These are phyloP conservation scores for Chionoecetes opilio DNA, from an alignment of 1,140 invertebrate genomes.

Conservation along the genomic window DNA sequence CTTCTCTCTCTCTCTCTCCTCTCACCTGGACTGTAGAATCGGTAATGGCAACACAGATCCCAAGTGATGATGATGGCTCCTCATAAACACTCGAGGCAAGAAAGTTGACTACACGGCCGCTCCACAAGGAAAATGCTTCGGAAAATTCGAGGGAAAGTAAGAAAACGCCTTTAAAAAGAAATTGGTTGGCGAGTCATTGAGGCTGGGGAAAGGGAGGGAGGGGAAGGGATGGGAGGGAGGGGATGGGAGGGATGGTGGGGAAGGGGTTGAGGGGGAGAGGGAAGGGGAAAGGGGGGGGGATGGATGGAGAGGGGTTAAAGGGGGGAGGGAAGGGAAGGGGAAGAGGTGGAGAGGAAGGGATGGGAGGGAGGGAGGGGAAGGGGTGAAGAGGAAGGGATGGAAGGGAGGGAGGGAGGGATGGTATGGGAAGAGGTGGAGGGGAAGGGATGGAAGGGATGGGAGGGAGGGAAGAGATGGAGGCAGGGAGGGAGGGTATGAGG, in stretches of 20 bases:
- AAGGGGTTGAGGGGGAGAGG: not conserved
- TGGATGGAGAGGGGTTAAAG: not conserved
- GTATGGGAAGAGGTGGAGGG: too few species aligned
- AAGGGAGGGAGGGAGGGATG: too few species aligned
- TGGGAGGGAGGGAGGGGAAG: not conserved
- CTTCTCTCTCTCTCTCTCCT: constrained; percentile 17
- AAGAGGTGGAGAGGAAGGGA: too few species aligned
- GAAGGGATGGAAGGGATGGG: too few species aligned
- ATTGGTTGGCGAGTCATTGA: not conserved
- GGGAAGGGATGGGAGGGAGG: not conserved
- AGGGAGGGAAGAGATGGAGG: too few species aligned
- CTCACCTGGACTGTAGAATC: not conserved
- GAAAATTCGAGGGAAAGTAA: constrained; percentile 19
- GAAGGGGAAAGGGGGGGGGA: not conserved
- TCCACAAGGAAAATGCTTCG: constrained; percentile 4
- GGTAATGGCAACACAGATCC: not conserved
- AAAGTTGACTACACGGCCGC: not conserved
- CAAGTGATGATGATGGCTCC: not conserved
- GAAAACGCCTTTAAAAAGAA: constrained; percentile 21
- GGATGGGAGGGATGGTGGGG: not conserved
- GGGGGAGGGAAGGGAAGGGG: not conserved
- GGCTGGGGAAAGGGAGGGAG: not conserved
- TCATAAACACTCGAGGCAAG: not conserved
- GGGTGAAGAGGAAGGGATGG: not conserved
- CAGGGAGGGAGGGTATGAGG: too few species aligned